These are phyloP conservation scores for Syngnathus rostellatus DNA, from an alignment of 2,797 vertebrate species.

Conservation along the genomic window DNA sequence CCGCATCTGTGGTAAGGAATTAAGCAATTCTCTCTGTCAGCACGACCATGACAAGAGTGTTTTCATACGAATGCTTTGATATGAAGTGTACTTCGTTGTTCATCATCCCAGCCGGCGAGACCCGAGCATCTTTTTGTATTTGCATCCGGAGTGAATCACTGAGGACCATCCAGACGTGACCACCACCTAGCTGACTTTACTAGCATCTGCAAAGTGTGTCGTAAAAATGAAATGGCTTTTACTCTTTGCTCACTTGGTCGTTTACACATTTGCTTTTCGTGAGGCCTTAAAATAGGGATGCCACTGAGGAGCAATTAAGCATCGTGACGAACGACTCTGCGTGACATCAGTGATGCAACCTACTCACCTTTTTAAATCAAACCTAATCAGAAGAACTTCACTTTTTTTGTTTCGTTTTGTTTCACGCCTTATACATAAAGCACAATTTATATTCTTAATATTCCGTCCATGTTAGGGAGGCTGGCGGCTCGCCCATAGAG, in stretches of 20 bases:
- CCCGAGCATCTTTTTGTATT: conserved; percentile 47
- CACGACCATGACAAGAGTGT: background rate
- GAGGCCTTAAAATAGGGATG: conserved; percentile 20
- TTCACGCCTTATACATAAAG: background rate
- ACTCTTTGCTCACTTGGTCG: background rate
- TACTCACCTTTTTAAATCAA: conserved; percentile 23
- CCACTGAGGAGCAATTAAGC: conserved; percentile 5
- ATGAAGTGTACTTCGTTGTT: background rate
- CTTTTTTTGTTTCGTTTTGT: background rate
- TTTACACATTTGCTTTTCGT: background rate
- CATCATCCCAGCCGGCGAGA: conserved; percentile 7
- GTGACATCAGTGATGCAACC: conserved; percentile 21
- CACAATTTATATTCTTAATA: background rate
- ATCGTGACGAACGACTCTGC: conserved; percentile 19
- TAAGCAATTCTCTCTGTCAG: conserved; percentile 12
- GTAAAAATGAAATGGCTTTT: background rate
- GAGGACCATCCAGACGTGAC: conserved; percentile 51
- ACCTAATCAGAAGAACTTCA: conserved; percentile 2
- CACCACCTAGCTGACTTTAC: conserved; percentile 33
- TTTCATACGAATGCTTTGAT: background rate
- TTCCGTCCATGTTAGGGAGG: background rate
- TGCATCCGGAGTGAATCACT: conserved; percentile 53
- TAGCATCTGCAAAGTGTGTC: conserved; percentile 29
- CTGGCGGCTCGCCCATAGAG: conserved; percentile 33
- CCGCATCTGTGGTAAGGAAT: conserved; percentile 62